These are phyloP conservation scores for Reinhardtius hippoglossoides DNA, from an alignment of 2,113 vertebrate species.

Conservation along the genomic window DNA sequence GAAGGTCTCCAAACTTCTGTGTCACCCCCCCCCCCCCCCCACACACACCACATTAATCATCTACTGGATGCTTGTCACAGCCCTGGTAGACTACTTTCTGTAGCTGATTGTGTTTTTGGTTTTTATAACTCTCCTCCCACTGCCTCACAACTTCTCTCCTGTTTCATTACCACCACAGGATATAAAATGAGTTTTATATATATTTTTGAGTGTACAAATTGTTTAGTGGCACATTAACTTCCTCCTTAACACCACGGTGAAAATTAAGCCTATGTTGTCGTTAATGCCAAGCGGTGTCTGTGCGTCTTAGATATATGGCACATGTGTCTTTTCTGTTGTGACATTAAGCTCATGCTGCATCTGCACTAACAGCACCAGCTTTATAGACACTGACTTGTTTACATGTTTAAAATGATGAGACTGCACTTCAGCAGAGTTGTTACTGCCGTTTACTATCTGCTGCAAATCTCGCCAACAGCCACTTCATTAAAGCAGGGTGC, in stretches of 20 bases:
- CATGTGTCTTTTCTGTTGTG: conserved; percentile 6
- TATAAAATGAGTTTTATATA: background rate
- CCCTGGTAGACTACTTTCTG: no score
- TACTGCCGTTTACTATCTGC: conserved; percentile 36
- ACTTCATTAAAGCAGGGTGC: conserved; percentile 46
- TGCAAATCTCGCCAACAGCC: conserved; percentile 50
- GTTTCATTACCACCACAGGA: no score
- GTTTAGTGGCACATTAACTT: conserved; percentile 18
- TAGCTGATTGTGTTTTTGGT: no score
- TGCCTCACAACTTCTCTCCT: no score
- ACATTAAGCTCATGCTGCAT: conserved; percentile 9
- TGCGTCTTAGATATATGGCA: background rate
- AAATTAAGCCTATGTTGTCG: background rate
- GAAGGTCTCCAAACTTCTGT: no score
- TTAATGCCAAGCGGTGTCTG: conserved; percentile 1
- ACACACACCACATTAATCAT: no score
- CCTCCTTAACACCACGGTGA: conserved; percentile 6
- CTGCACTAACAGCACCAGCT: conserved; percentile 3
- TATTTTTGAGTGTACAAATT: background rate
- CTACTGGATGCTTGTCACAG: no score
- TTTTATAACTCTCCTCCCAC: no score
- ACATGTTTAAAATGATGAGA: conserved; percentile 50
- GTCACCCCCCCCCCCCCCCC: no score
- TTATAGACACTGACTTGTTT: conserved; percentile 28
- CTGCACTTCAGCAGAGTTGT: conserved; percentile 49